Base-by-base conservation (phyloP, 2,888 invertebrate species). In the Maniola hyperantus region DNA sequence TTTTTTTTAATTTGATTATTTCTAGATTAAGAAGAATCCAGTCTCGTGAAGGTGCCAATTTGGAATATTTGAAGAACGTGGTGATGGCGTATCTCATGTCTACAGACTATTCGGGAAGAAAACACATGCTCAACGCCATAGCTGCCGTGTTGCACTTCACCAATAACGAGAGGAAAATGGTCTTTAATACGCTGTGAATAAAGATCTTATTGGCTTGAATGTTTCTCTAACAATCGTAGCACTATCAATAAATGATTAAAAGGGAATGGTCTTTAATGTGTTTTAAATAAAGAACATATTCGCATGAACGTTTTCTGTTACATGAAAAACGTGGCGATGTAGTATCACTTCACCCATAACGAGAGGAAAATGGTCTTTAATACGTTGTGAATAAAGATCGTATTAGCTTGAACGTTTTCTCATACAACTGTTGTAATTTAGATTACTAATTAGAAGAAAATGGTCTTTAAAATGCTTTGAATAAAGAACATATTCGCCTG, bases 31-130 rank as follows among this genome's bases (percentile, higher is more conserved):
- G 95, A 76, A 93, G 95, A n/a, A 95, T 93, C 74, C 96, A 96
- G 77, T 96, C 96, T 1, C 92, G 97, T 0, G 97, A 97, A 84
- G 96, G 96, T 7, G 97, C 97, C 0, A 98, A 97, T 85, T 86
- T 98, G 48, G 98, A 98, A 83, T 98, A 98, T 82, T 85, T 98
- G 66, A 97, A 98, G 84, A 98, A 98, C 87, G 97, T 98, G 5
- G 95, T 97, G 62, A 94, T 97, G 63, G 96, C 97, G 70, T 98
- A 95, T 81, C 90, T 98, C 42, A 93, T 95, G 66, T 95, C 96
- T 1, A 93, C 93, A 0, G 96, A 96, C 82, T 84, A 92, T 42
- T 94, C 93, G 2, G 96, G 95, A 0, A 94, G 95, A 67, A 93
- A 93, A 42, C 97, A 97, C 79, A 98, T 98, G 97, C 84, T 98